These are phyloP conservation scores for Chroicocephalus ridibundus DNA, from an alignment of 2,113 vertebrate species.

Conservation along the genomic window DNA sequence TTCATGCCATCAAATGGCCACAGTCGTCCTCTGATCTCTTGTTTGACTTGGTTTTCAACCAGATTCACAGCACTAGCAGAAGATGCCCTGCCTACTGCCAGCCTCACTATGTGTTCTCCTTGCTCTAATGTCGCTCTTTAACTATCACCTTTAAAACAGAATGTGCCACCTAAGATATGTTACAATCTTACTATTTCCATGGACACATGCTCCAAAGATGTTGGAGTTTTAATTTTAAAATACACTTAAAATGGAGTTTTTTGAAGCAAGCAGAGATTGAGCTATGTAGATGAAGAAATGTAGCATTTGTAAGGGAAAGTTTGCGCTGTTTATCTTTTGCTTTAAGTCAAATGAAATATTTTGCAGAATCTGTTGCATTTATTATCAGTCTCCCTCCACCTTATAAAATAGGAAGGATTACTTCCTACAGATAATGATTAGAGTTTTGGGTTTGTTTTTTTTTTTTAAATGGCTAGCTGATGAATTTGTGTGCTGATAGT, in stretches of 20 bases:
- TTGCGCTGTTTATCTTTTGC: background rate
- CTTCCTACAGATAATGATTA: background rate
- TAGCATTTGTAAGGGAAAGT: background rate
- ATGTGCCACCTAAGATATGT: background rate
- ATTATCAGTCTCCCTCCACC: background rate
- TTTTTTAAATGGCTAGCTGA: background rate
- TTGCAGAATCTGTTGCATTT: background rate
- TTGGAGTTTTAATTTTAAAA: background rate
- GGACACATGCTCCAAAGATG: background rate
- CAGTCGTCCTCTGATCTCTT: background rate
- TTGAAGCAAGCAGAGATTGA: background rate
- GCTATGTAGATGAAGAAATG: background rate
- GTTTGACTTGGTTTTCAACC: background rate
- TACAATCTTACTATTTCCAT: background rate
- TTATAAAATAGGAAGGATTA: background rate
- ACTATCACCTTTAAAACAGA: background rate
- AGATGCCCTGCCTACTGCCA: background rate
- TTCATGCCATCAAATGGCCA: background rate
- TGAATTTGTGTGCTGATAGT: background rate
- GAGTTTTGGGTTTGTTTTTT: background rate
- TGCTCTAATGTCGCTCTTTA: background rate
- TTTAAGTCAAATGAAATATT: background rate
- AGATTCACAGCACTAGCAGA: background rate
- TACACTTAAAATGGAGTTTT: background rate
- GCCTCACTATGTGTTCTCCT: background rate